These are phyloP conservation scores for Batillaria attramentaria DNA, from an alignment of 1,140 invertebrate genomes.

Conservation along the genomic window DNA sequence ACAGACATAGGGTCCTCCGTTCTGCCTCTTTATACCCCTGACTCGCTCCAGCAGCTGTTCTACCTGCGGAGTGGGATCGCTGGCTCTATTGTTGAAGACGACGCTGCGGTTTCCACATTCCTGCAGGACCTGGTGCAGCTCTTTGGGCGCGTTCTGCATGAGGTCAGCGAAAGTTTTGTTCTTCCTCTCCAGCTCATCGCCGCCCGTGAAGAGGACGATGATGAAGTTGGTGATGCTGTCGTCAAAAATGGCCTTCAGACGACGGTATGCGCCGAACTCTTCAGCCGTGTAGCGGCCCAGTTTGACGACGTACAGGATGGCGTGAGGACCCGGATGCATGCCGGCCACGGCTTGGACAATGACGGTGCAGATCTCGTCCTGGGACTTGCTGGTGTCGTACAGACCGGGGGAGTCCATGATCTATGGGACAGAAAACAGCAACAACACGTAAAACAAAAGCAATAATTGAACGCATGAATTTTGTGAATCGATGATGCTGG, in stretches of 20 bases:
- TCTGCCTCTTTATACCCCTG: not conserved
- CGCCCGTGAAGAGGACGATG: constrained; percentile 1
- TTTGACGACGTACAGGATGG: not conserved
- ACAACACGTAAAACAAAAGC: too few species aligned
- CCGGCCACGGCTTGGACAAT: not conserved
- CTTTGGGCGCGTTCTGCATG: not conserved
- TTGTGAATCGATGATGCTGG: too few species aligned
- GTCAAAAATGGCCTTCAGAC: constrained; percentile 9
- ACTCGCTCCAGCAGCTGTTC: not conserved
- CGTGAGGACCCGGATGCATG: constrained; percentile 28
- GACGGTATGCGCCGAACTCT: not conserved
- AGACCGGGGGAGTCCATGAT: constrained; percentile 11
- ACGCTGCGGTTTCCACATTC: not conserved
- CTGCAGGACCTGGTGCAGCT: not conserved
- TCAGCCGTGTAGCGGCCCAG: not conserved
- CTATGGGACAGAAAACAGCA: too few species aligned
- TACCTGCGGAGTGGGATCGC: not conserved
- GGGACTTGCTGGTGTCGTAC: not conserved
- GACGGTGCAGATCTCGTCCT: not conserved
- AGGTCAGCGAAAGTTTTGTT: not conserved
- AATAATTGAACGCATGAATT: too few species aligned
- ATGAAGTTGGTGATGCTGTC: not conserved
- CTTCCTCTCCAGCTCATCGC: not conserved
- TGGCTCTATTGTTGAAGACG: constrained; percentile 7
- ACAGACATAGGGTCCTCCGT: not conserved